phyloP scores from a whole-genome alignment of 2,797 vertebrate species.

The Mallotus villosus region DNA sequence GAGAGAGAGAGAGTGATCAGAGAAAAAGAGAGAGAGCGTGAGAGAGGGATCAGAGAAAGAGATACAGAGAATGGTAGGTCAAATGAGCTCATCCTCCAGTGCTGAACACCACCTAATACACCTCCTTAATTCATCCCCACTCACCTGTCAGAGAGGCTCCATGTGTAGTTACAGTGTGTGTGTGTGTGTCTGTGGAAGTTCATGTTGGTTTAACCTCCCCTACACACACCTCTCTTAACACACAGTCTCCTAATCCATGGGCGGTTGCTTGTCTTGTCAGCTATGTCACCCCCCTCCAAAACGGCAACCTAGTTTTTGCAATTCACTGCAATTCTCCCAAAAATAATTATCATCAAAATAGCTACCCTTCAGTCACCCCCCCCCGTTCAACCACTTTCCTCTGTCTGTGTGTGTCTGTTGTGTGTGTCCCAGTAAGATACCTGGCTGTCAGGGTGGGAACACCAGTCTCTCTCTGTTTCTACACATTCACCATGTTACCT shows the following conservation, averaged over 20 bases:
- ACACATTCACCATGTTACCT: slow-evolving; percentile 16
- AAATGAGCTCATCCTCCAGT: slow-evolving; percentile 49
- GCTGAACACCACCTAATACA: not conserved
- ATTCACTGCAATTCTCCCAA: too few species aligned
- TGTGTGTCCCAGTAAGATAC: slow-evolving; percentile 42
- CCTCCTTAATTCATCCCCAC: slow-evolving; percentile 32
- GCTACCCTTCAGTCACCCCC: too few species aligned
- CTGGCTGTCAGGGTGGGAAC: slow-evolving; percentile 61
- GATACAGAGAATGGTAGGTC: slow-evolving; percentile 17
- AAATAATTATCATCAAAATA: too few species aligned
- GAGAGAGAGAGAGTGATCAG: too few species aligned
- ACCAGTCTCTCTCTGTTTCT: slow-evolving; percentile 43
- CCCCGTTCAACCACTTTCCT: not conserved
- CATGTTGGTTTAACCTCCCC: not conserved
- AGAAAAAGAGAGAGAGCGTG: too few species aligned
- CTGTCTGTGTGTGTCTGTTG: not conserved
- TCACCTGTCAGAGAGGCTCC: slow-evolving; percentile 31
- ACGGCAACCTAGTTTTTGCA: too few species aligned
- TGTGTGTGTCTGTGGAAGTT: slow-evolving; percentile 13
- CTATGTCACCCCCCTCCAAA: slow-evolving; percentile 11
- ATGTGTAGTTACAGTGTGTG: slow-evolving; percentile 17
- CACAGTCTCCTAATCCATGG: not conserved
- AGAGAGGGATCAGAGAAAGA: not conserved
- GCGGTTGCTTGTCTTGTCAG: slow-evolving; percentile 35
- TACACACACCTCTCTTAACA: not conserved